These are phyloP conservation scores for Nothoprocta pentlandii DNA, from an alignment of 2,113 vertebrate species.

Conservation along the genomic window DNA sequence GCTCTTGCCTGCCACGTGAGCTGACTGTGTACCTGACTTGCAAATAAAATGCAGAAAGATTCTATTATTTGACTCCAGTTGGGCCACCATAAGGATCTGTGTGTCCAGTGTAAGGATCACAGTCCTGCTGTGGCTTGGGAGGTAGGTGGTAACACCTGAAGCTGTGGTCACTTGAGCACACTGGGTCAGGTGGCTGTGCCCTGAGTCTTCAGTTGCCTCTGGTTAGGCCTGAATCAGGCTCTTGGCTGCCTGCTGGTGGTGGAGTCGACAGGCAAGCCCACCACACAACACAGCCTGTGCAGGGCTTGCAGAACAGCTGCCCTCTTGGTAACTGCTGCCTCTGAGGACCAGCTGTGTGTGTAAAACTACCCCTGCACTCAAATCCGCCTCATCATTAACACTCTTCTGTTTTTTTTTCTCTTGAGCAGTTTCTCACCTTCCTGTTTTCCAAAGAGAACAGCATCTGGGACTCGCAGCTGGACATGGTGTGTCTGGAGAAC, in stretches of 20 bases:
- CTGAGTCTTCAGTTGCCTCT: not conserved
- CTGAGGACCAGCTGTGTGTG: fast-evolving
- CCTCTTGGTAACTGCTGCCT: not conserved
- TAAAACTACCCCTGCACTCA: not conserved
- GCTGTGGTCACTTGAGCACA: not conserved
- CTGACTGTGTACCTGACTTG: not conserved
- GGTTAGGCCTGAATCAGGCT: not conserved
- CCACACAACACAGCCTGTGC: not conserved
- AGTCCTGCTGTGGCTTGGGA: not conserved
- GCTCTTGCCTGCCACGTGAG: not conserved
- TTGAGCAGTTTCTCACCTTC: conserved; percentile 92
- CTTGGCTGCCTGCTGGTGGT: not conserved
- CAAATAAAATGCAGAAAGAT: not conserved
- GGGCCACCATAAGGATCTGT: not conserved
- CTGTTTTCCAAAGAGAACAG: conserved; percentile 99
- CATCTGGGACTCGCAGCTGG: conserved; percentile 90
- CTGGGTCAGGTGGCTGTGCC: not conserved
- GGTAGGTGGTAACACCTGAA: not conserved
- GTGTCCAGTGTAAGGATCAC: no score
- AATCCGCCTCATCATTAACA: not conserved
- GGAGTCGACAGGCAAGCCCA: not conserved
- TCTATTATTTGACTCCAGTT: not conserved
- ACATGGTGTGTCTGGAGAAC: conserved; percentile 88
- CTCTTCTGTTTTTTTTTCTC: conserved; percentile 28
- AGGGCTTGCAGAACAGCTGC: not conserved